A percentile compares a stretch with the other conserved stretches of the same genome.
Evolutionary conservation across 1,140 invertebrate species (phyloP).

Genomic region (Wasmannia auropunctata): DNA sequence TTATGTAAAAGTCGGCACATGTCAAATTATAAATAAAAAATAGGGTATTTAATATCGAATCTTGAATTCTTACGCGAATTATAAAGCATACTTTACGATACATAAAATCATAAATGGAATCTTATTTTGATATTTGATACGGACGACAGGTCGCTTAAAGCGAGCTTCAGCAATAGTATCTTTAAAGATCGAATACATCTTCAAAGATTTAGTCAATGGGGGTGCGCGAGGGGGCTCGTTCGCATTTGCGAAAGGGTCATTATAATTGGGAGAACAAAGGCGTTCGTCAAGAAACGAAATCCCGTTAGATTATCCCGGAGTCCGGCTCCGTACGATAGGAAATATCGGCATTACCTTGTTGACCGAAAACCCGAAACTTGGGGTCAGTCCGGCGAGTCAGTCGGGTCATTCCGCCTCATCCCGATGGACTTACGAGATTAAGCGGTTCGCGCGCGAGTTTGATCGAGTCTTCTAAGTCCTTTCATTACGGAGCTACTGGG

Average conservation of each 20-base stretch:
- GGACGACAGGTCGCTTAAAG: not conserved
- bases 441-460: slow-evolving; percentile 78
- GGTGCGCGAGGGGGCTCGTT: not conserved
- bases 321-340: slow-evolving; percentile 64
- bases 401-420: slow-evolving; percentile 64
- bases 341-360: slow-evolving; percentile 79
- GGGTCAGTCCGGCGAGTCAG: slow-evolving; percentile 71
- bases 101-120: not conserved
- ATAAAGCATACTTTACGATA: not conserved
- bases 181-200: not conserved
- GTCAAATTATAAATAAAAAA: not conserved
- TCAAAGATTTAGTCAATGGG: not conserved
- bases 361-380: slow-evolving; percentile 66
- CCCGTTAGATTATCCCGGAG: slow-evolving; percentile 73
- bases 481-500: slow-evolving; percentile 74
- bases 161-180: not conserved
- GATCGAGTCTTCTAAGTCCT: slow-evolving; percentile 80
- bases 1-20: too few relatives aligned
- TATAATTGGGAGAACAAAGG: slow-evolving; percentile 65
- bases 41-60: not conserved
- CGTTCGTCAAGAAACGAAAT: slow-evolving; percentile 69
- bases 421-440: slow-evolving; percentile 80
- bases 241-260: slow-evolving; percentile 2
- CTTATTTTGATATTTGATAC: not conserved
- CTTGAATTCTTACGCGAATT: not conserved